Base-by-base conservation (phyloP, 2,113 vertebrate genomes). In the Micronycteris hirsuta region DNA sequence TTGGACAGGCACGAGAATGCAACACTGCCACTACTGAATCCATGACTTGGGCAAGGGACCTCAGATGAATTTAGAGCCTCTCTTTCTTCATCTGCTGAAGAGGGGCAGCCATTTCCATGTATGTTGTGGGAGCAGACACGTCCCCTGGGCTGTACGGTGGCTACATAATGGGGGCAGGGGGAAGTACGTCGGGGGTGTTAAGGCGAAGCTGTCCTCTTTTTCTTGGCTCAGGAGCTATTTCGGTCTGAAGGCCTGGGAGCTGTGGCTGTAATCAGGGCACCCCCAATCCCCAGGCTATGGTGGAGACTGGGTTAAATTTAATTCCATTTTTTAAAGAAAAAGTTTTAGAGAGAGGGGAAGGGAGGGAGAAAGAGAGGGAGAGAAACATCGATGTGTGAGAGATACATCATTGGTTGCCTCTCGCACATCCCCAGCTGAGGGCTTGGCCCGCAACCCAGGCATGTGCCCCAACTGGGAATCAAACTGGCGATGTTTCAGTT, bases 211-310 rank as follows among this genome's bases (percentile, higher is more conserved):
- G 94, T 36, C 97, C 97, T 97, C 93, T 28, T 97, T 97, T 97
- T 24, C 22, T 86, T 61, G n/a, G 67, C 88, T 96, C 68, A 36
- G 71, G 91, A 94, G 96, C 80, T 97, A 97, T 97, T 97, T 97
- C 91, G 97, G 85, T 97, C 93, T 92, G 68, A 89, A 97, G 81
- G 97, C 96, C 93, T 96, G 92, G 96, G 88, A 73, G 36, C 91
- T 26, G 19, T 63, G 85, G 38, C 81, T 96, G 54, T 92, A 97
- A 97, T 94, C 91, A 97, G 97, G 96, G 49, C 96, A 94, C 71
- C 86, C 94, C 73, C 68, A 78, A 82, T 68, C 82, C 78, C 88
- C 85, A 93, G 86, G 94, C 94, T 95, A 24, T 86, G 90, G 65
- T 88, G 94, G 82, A 96, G 97, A 95, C 93, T 92, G 84, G 94